phyloP scores from a whole-genome alignment of 2,797 vertebrate species.

The Danio kyathit region DNA sequence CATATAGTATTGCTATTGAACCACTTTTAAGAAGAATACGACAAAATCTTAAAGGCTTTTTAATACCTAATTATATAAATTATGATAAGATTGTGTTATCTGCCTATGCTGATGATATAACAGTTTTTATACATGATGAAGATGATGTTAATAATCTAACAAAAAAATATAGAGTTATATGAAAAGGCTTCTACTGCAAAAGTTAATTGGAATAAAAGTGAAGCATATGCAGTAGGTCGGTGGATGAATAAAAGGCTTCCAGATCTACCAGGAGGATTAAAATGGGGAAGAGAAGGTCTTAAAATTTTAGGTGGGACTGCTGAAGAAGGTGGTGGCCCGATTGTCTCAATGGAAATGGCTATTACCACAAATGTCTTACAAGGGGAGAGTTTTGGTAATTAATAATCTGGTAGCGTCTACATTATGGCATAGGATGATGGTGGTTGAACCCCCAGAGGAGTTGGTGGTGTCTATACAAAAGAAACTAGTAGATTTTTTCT shows the following conservation, averaged over 20 bases:
- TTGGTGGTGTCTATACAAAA: too few species aligned
- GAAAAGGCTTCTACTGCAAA: too few species aligned
- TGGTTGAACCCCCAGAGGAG: too few species aligned
- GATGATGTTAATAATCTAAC: not conserved
- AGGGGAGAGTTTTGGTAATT: too few species aligned
- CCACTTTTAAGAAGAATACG: not conserved
- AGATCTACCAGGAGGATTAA: not conserved
- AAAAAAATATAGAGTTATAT: not conserved
- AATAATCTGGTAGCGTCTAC: too few species aligned
- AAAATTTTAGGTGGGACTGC: conserved; percentile 10
- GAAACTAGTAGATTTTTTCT: too few species aligned
- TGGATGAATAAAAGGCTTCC: not conserved
- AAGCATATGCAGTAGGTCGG: not conserved
- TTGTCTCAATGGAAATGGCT: too few species aligned
- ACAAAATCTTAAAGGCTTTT: not conserved
- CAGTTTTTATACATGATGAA: not conserved
- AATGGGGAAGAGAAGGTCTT: not conserved
- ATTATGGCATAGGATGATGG: too few species aligned
- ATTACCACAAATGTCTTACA: conserved; percentile 5
- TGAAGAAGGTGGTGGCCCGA: too few species aligned
- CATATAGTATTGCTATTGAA: not conserved
- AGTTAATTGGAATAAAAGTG: not conserved
- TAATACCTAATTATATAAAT: not conserved
- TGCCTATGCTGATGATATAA: not conserved
- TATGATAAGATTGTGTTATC: not conserved